A percentile compares a stretch with the other conserved stretches of the same genome.
These are phyloP conservation scores for Leptodactylus fallax DNA, from an alignment of 2,797 vertebrate species.

Conservation along the genomic window DNA sequence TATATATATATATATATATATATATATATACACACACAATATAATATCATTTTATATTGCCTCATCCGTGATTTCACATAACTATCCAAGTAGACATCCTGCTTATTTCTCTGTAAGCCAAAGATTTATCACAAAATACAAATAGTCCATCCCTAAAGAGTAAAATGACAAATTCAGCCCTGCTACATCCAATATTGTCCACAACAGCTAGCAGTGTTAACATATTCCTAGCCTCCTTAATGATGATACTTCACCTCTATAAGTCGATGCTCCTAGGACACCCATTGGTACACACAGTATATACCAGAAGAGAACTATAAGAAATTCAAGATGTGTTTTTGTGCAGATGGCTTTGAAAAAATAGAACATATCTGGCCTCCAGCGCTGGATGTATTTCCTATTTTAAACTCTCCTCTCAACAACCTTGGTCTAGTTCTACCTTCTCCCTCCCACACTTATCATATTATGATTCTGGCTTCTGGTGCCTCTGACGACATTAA, in stretches of 20 bases:
- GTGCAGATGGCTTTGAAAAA: constrained; percentile 54
- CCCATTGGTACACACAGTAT: constrained; percentile 54
- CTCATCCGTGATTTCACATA: too few species aligned
- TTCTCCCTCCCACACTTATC: constrained; percentile 50
- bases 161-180: not conserved
- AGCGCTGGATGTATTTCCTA: constrained; percentile 59
- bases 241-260: not conserved
- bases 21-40: too few species aligned
- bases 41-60: too few species aligned
- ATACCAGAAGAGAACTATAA: constrained; percentile 55
- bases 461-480: constrained; percentile 45
- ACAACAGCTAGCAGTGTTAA: not conserved
- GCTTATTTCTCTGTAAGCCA: too few species aligned
- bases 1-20: too few species aligned
- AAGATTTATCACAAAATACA: too few species aligned
- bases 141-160: not conserved
- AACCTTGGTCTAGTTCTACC: constrained; percentile 60
- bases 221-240: not conserved
- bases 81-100: too few species aligned
- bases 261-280: constrained; percentile 36
- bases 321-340: constrained; percentile 64
- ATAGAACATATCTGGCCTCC: constrained; percentile 64
- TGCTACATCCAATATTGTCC: not conserved
- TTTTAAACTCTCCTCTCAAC: constrained; percentile 63
- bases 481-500: constrained; percentile 26